Conservation (phyloP, 1,140 invertebrate genomes). For the Dermatophagoides farinae region DNA sequence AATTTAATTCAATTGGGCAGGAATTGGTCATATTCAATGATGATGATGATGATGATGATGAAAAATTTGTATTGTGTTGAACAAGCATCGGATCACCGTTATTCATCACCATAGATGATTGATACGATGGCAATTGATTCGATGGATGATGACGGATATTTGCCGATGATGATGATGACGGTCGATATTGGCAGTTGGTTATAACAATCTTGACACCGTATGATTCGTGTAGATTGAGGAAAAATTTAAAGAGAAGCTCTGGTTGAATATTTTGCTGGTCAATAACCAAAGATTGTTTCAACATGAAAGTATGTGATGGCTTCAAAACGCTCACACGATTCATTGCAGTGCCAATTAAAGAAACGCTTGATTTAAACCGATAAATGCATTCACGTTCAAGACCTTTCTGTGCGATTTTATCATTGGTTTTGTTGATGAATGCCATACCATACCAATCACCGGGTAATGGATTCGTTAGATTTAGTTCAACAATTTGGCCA, state of each 20-base stretch:
- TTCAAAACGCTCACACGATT: background rate
- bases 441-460: constrained; percentile 57
- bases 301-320: background rate
- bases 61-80: no score
- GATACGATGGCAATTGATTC: background rate
- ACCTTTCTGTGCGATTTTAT: constrained; percentile 8
- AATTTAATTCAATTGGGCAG: constrained; percentile 4
- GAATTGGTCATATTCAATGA: background rate
- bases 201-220: constrained; percentile 4
- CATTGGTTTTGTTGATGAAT: constrained; percentile 2
- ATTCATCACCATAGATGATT: background rate
- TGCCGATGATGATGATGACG: background rate
- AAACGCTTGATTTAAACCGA: constrained; percentile 4
- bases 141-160: background rate
- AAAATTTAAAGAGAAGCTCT: constrained; percentile 8
- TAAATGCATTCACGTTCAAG: constrained; percentile 6
- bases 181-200: background rate
- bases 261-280: background rate
- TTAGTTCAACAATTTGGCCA: constrained; percentile 10
- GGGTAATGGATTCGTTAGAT: constrained; percentile 32
- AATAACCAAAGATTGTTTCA: background rate
- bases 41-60: background rate
- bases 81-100: no score
- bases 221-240: background rate
- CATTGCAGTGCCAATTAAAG: no score